Percentiles rank a stretch among this genome's conserved stretches.
Evolutionary conservation across 2,113 vertebrate genomes (phyloP).

Genomic region (Dendropsophus ebraccatus): DNA sequence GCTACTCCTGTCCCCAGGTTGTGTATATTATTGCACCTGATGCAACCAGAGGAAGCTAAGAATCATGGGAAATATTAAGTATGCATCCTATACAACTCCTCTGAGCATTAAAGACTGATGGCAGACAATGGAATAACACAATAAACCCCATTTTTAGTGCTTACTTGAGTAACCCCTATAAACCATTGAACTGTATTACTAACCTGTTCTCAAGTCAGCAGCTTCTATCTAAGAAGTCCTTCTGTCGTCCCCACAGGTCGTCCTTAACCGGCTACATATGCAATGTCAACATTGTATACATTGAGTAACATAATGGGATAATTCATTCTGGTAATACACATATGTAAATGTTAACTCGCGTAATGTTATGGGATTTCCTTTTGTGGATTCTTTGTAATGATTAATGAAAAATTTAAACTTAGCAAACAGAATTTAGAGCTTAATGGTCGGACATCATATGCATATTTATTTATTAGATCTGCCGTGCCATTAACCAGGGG

Average conservation of each 20-base stretch:
- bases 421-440: neutral
- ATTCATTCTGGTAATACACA: neutral
- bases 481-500: slow-evolving; percentile 25
- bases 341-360: neutral
- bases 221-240: neutral
- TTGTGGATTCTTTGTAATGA: slow-evolving; percentile 1
- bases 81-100: neutral
- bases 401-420: neutral
- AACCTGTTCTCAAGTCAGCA: neutral
- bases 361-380: slow-evolving; percentile 7
- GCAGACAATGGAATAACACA: neutral
- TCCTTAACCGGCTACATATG: neutral
- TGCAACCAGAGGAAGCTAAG: too few species aligned
- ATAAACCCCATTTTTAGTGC: neutral
- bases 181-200: neutral
- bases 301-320: neutral
- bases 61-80: too few species aligned
- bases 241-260: neutral
- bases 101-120: neutral
- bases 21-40: too few species aligned
- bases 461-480: slow-evolving; percentile 41
- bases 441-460: slow-evolving; percentile 8
- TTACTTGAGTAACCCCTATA: neutral
- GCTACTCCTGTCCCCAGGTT: too few species aligned
- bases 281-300: neutral